Conservation (phyloP, 2,113 vertebrate species). For the Sebastes schlegelii region DNA sequence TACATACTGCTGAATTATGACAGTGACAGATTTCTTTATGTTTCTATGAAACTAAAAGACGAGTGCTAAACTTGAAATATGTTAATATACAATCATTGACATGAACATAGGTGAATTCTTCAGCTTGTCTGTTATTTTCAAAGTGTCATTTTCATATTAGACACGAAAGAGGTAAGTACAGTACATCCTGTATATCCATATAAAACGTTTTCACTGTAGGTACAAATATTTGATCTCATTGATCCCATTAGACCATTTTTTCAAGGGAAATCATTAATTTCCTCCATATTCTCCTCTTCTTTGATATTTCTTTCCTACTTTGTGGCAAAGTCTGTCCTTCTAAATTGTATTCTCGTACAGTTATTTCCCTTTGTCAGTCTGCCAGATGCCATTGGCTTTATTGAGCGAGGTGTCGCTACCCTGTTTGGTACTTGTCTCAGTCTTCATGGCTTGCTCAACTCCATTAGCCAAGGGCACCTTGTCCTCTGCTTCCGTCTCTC, state of each 20-base stretch:
- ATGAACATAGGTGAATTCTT: not conserved
- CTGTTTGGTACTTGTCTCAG: constrained; percentile 57
- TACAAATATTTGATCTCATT: constrained; percentile 16
- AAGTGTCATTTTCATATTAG: constrained; percentile 14
- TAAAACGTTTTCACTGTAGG: constrained; percentile 15
- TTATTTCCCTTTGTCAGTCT: constrained; percentile 74
- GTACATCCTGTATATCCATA: constrained; percentile 33
- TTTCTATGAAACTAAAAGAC: constrained; percentile 20
- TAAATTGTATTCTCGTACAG: not conserved
- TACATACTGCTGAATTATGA: not conserved
- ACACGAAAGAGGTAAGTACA: constrained; percentile 57
- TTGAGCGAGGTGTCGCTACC: constrained; percentile 89
- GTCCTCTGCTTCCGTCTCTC: constrained; percentile 95
- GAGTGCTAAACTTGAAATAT: constrained; percentile 11
- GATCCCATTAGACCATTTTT: not conserved
- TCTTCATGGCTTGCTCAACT: constrained; percentile 81
- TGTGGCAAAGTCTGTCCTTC: constrained; percentile 14
- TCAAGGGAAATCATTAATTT: constrained; percentile 10
- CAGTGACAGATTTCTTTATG: not conserved
- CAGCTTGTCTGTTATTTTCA: constrained; percentile 12
- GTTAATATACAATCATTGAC: constrained; percentile 6
- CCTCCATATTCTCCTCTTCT: not conserved
- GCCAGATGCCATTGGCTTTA: constrained; percentile 87
- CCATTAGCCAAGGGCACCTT: constrained; percentile 83
- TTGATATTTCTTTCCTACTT: constrained; percentile 10